Evolutionary conservation across 2,113 vertebrate species (phyloP).

Genomic region (Dipodomys merriami): DNA sequence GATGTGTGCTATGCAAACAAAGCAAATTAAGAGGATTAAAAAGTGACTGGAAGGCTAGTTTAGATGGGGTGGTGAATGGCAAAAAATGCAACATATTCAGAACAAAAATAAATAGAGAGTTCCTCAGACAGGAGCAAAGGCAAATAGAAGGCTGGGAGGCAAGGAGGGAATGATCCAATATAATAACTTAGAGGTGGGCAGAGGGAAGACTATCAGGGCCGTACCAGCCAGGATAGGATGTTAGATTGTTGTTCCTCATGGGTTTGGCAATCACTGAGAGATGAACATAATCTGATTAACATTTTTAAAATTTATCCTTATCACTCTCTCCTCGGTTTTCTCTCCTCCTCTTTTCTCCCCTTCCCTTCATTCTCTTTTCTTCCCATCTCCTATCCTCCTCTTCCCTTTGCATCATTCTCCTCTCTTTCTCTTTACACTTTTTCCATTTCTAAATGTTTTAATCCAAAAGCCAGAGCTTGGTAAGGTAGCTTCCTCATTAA

Average conservation of each 20-base stretch:
- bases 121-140: not conserved
- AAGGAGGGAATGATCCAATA: fast-evolving
- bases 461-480: not conserved
- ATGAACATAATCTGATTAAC: too few relatives aligned
- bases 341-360: too few relatives aligned
- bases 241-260: not conserved
- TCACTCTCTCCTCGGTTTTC: too few relatives aligned
- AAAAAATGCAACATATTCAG: not conserved
- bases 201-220: too few relatives aligned
- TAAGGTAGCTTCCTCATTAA: fast-evolving
- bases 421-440: not conserved
- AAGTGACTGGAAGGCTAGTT: not conserved
- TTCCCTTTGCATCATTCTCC: too few relatives aligned
- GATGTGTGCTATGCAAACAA: not conserved
- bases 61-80: not conserved
- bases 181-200: not conserved
- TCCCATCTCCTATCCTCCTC: too few relatives aligned
- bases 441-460: not conserved
- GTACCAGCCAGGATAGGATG: not conserved
- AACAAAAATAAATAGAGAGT: not conserved
- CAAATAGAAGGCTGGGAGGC: not conserved
- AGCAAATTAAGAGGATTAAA: not conserved
- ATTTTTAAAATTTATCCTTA: too few relatives aligned
- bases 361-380: too few relatives aligned
- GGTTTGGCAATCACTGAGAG: not conserved